Evolutionary conservation across 1,140 invertebrate species (phyloP), one percentile per base, ranked within the genome.

Genomic region (Psix sp.): DNA sequence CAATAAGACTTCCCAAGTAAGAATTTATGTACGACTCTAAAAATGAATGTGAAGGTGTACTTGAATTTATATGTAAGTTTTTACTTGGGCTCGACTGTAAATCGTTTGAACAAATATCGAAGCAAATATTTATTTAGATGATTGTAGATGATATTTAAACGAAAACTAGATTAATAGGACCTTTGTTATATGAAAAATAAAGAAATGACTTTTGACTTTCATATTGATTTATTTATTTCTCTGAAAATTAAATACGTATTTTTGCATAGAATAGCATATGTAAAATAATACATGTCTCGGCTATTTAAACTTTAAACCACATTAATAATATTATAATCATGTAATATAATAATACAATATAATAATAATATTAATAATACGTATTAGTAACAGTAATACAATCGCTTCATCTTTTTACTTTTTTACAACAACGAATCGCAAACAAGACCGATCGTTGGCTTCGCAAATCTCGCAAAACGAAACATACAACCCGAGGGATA

Each of bases 151-250:
- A n/a, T n/a, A n/a, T n/a, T n/a, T n/a, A n/a, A n/a, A n/a, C n/a
- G n/a, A n/a, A n/a, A n/a, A n/a, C n/a, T n/a, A n/a, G n/a, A n/a
- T n/a, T 3, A 4, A 7, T 3, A 24, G 7, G 26, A 38, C 11
- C 1, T 2, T 3, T 46, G 45, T 60, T 49, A 26, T 48, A 62
- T 3, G 21, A 33, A 31, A 39, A 35, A 51, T 26, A 36, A 57
- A 57, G 31, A 18, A 29, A 35, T 1, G 16, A 15, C 5, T 0
- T 0, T 5, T 46, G 66, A 70, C 66, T 77, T 77, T 77, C 65
- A 74, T 74, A 68, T 73, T 74, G 74, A 74, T 76, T 70, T 77
- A 63, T 77, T 80, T 78, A 77, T 76, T 78, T 46, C 43, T 80
- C 73, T 74, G 73, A 65, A 77, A 80, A 77, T 77, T 77, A 76